phyloP scores from a whole-genome alignment of 2,113 vertebrate species.

The Phasianus colchicus region DNA sequence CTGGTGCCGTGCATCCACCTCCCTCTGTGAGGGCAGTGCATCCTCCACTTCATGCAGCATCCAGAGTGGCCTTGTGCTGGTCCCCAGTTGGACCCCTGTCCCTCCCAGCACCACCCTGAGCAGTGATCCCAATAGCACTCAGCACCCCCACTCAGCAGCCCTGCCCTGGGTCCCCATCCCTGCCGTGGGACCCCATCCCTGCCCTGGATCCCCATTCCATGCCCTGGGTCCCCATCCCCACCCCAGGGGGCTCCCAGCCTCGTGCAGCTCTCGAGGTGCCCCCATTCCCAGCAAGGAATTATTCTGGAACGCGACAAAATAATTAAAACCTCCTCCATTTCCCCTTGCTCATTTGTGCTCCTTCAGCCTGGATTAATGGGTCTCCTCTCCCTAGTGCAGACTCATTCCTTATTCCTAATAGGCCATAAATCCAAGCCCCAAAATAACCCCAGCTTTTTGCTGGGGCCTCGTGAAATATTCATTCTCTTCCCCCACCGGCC shows the following conservation, averaged over 20 bases:
- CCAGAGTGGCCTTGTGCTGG: neutral
- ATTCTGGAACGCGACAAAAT: neutral
- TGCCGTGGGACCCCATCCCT: neutral
- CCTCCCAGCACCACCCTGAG: neutral
- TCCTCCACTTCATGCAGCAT: neutral
- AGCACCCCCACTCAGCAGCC: neutral
- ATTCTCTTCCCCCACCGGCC: neutral
- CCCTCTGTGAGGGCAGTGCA: neutral
- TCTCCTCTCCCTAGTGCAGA: conserved; percentile 32
- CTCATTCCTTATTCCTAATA: conserved; percentile 65
- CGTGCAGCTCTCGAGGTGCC: neutral
- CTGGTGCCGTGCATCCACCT: neutral
- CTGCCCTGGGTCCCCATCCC: neutral
- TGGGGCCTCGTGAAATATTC: conserved; percentile 67
- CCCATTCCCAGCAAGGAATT: neutral
- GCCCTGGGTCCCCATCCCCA: neutral
- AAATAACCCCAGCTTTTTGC: conserved; percentile 66
- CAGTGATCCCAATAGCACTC: neutral
- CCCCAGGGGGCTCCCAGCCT: neutral
- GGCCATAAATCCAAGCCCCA: conserved; percentile 67
- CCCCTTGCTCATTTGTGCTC: conserved; percentile 38
- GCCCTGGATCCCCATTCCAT: too few species aligned
- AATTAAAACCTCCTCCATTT: conserved; percentile 52
- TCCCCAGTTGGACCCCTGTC: neutral
- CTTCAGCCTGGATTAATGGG: conserved; percentile 56